A percentile compares a stretch with the other conserved stretches of the same genome.
phyloP scores from a whole-genome alignment of 2,888 invertebrate species.

The Cephonodes hylas region DNA sequence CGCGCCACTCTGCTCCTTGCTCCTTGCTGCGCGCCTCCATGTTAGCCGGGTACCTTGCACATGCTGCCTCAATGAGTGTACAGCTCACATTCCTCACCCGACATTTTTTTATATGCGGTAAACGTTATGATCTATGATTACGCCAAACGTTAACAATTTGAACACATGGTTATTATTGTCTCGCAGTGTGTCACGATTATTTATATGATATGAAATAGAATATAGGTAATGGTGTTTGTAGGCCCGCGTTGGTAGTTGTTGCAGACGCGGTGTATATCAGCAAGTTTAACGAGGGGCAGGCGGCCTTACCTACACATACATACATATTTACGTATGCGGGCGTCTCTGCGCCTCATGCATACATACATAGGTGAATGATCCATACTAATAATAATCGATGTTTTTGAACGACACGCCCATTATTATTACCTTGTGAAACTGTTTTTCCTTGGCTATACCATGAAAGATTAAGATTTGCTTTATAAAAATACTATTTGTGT shows the following conservation, averaged over 20 bases:
- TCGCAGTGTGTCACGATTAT: background rate
- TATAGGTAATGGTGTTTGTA: slow-evolving; percentile 9
- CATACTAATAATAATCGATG: background rate
- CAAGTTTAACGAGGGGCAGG: slow-evolving; percentile 3
- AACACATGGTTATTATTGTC: background rate
- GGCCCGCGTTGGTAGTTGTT: background rate
- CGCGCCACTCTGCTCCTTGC: background rate
- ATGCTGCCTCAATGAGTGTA: background rate
- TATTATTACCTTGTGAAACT: background rate
- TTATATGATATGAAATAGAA: background rate
- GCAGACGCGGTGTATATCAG: background rate
- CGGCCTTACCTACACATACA: background rate
- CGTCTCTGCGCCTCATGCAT: background rate
- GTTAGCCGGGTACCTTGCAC: background rate
- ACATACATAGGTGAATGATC: background rate
- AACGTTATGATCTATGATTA: background rate
- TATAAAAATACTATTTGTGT: too few relatives aligned
- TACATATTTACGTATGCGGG: background rate
- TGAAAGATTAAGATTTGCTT: too few relatives aligned
- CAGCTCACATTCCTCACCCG: background rate
- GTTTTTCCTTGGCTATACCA: background rate
- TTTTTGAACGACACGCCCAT: background rate
- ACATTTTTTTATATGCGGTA: background rate
- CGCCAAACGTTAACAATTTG: background rate
- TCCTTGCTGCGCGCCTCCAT: background rate